These are phyloP conservation scores for Threskiornis aethiopicus DNA, from an alignment of 2,797 vertebrate species.

Conservation along the genomic window DNA sequence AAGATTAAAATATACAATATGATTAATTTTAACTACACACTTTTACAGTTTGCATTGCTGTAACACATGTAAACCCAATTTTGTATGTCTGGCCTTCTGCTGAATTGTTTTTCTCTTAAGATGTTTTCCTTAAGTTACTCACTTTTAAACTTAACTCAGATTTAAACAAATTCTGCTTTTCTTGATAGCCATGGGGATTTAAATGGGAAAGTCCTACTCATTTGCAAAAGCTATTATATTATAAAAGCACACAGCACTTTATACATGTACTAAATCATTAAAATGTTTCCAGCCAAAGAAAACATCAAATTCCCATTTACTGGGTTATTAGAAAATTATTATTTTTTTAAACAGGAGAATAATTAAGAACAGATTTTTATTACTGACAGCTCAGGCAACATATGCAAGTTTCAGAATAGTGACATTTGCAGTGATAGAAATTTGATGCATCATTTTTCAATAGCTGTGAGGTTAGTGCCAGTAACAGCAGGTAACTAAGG, in stretches of 20 bases:
- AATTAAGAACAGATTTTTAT: slow-evolving; percentile 56
- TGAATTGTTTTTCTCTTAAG: neutral
- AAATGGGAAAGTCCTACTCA: neutral
- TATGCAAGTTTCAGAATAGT: slow-evolving; percentile 27
- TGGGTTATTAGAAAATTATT: neutral
- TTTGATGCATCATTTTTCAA: slow-evolving; percentile 38
- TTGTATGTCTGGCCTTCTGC: neutral
- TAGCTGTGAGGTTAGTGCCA: slow-evolving; percentile 1
- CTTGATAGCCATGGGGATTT: neutral
- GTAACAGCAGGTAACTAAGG: slow-evolving; percentile 25
- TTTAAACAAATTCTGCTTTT: slow-evolving; percentile 9
- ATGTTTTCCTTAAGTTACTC: neutral
- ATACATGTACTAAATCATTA: neutral
- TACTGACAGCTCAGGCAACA: slow-evolving; percentile 38
- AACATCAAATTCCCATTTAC: neutral
- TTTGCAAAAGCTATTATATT: neutral
- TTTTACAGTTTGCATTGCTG: neutral
- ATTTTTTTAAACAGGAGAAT: slow-evolving; percentile 28
- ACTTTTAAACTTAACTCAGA: neutral
- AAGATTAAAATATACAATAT: neutral
- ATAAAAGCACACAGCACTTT: neutral
- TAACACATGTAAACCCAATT: neutral
- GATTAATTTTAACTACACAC: neutral
- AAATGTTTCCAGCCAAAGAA: slow-evolving; percentile 29
- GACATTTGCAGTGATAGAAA: slow-evolving; percentile 40